Percentiles rank a stretch among this genome's conserved stretches.
Evolutionary conservation across 2,113 vertebrate genomes (phyloP).

Genomic region (Rhineura floridana): DNA sequence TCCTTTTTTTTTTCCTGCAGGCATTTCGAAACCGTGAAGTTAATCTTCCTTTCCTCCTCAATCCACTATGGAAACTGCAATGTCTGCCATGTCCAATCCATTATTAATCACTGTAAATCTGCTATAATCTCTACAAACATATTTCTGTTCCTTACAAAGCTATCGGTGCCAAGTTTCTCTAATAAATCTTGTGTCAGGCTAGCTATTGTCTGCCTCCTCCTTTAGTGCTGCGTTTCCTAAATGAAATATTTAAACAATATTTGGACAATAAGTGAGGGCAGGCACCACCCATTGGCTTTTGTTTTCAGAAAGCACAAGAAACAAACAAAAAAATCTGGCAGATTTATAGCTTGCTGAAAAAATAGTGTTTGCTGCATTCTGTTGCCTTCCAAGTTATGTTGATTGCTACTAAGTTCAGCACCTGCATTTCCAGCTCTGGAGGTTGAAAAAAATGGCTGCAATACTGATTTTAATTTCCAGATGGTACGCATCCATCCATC

Average conservation of each 20-base stretch:
- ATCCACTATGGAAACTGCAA: not conserved
- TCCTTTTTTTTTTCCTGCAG: rapidly evolving
- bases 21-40: not conserved
- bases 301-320: constrained; percentile 62
- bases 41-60: constrained; percentile 27
- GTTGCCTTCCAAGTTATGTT: constrained; percentile 19
- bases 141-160: constrained; percentile 66
- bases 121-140: constrained; percentile 74
- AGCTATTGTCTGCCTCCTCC: constrained; percentile 53
- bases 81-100: constrained; percentile 51
- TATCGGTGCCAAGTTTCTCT: constrained; percentile 58
- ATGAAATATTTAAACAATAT: constrained; percentile 72
- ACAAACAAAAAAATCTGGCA: constrained; percentile 46
- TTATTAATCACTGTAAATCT: constrained; percentile 77
- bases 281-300: not conserved
- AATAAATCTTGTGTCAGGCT: constrained; percentile 64
- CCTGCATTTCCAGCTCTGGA: not conserved
- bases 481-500: not conserved
- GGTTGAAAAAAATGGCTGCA: not conserved
- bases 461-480: not conserved
- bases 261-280: constrained; percentile 46
- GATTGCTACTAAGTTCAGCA: constrained; percentile 18
- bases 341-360: constrained; percentile 54
- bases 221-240: constrained; percentile 59
- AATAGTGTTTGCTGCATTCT: constrained; percentile 2